Base-by-base conservation (phyloP, 2,888 invertebrate genomes). In the Harpalus rufipes region DNA sequence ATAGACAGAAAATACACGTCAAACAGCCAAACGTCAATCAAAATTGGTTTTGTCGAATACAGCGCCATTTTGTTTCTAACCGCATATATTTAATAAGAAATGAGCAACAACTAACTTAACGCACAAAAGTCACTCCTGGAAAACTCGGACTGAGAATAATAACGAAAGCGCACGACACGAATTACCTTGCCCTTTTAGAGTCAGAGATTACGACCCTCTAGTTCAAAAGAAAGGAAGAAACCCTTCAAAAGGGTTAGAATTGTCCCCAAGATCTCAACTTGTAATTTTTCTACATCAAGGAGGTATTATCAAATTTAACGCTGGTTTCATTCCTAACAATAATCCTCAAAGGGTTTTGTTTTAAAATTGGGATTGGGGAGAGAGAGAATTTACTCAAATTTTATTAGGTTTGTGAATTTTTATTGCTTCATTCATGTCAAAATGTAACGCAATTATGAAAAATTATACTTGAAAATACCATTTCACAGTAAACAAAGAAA, bases 261-360 rank as follows among this genome's bases (percentile, higher is more conserved):
- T 68, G 68, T 25, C 25, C 21, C 32, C 63, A 25, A 25, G 25
- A 63, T 21, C 25, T 12, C 63, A 25, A 63, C 8, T 5, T 10
- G 12, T 63, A 25, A 25, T 63, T 25, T 63, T 63, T 63, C 12
- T 25, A 63, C 63, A 63, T 63, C 63, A 63, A 63, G 63, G 7
- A 8, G 25, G 25, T 8, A 63, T 18, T 25, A 63, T 12, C 21
- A 63, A 63, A 63, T 59, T 59, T 63, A 63, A 63, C 21, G 63
- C 21, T 63, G 63, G 25, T 63, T 63, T 63, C 44, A 12, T 51
- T 32, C 32, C 44, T 51, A 0, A 51, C 12, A 51, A 12, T 32
- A 32, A 51, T 12, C 44, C 44, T 51, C 44, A 51, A 51, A 51
- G 44, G 44, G 44, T 51, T 51, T 51, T 51, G 44, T 51, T 51